Evolutionary conservation across 2,113 vertebrate species (phyloP).

Genomic region (Dolichotis patagonum): DNA sequence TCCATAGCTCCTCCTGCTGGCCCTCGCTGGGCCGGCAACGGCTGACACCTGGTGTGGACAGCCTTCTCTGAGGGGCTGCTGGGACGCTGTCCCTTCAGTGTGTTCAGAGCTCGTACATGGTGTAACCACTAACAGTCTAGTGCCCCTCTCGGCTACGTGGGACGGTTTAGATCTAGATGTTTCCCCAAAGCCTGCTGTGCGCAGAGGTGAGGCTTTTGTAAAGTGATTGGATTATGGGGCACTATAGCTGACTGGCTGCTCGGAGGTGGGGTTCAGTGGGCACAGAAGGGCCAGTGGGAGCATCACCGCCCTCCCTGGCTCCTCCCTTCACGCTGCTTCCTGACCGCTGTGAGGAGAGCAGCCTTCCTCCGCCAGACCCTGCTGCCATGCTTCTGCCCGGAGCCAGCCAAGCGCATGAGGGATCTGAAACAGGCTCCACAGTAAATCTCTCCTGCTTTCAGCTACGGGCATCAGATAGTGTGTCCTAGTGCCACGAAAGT

Average conservation of each 20-base stretch:
- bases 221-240: background rate
- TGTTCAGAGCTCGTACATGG: conserved; percentile 88
- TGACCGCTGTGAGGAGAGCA: background rate
- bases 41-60: background rate
- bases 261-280: background rate
- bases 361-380: background rate
- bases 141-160: conserved; percentile 91
- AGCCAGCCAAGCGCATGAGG: background rate
- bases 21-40: background rate
- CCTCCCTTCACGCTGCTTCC: background rate
- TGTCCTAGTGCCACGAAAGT: background rate
- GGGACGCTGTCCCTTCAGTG: background rate
- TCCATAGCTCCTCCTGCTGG: background rate
- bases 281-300: background rate
- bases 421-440: background rate
- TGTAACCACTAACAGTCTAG: conserved; percentile 94
- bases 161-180: background rate
- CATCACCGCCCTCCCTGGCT: background rate
- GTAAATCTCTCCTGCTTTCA: background rate
- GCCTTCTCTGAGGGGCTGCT: background rate
- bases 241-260: background rate
- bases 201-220: background rate
- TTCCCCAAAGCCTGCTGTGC: background rate
- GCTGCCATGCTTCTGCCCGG: background rate
- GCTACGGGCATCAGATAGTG: background rate